Evolutionary conservation across 2,888 invertebrate genomes (phyloP), one percentile per base, ranked within the genome.

Genomic region (Seladonia tumulorum): DNA sequence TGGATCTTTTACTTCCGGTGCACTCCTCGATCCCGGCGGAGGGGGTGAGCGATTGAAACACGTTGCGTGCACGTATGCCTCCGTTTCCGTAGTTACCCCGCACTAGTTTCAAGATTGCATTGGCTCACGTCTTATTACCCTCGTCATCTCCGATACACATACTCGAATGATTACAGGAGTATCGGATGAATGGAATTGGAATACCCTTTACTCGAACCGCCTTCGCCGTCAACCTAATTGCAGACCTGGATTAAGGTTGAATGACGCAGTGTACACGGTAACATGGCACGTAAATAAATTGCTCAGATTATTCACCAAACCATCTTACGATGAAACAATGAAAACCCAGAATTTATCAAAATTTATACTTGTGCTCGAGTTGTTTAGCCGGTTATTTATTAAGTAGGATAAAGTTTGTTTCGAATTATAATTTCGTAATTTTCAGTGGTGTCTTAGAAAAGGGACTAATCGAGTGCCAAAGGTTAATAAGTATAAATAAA

Each of bases 71-170:
- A 72, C 72, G 60, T 76, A 53, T 47, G n/a, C 66, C 47, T 60
- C 72, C 57, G 68, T 39, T 82, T 57, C 80, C 77, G 83, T 70
- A 80, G 76, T 83, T 79, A 53, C 85, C 75, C 86, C 83, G 75
- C 70, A 84, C 85, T 86, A 86, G 84, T 84, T 89, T 86, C 89
- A 80, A 89, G 90, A 91, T 91, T 90, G 86, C 87, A 86, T 90
- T 88, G 83, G 79, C 86, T 87, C 85, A 80, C 90, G 83, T 90
- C 91, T 91, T 90, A 91, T 91, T 91, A 89, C 87, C 85, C 82
- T 74, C 82, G 85, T 89, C 90, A 88, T 89, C 91, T 86, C 85
- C 84, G 79, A 90, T 88, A 87, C 84, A 83, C 82, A 82, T 81
- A 88, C 88, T 76, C 76, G 74, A 79, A 85, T 86, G 86, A 86